Evolutionary conservation across 2,888 invertebrate species (phyloP).

Genomic region (Tachystola acroxantha): DNA sequence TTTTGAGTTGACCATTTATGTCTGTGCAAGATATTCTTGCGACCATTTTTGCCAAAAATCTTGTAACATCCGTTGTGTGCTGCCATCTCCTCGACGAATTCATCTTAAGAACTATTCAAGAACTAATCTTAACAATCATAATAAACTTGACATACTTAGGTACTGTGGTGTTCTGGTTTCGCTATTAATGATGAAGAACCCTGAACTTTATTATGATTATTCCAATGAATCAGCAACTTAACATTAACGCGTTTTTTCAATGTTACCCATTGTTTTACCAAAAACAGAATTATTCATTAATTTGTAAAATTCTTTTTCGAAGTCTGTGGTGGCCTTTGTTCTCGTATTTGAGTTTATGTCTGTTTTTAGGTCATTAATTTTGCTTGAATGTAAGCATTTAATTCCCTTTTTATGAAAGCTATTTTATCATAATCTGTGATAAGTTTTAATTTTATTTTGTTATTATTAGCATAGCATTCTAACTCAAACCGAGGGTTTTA

Average conservation of each 20-base stretch:
- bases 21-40: slow-evolving; percentile 1
- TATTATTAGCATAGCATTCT: slow-evolving; percentile 23
- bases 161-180: slow-evolving; percentile 33
- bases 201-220: slow-evolving; percentile 20
- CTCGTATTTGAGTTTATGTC: slow-evolving; percentile 40
- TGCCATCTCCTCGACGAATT: slow-evolving; percentile 2
- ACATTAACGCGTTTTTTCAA: no score
- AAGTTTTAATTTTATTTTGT: slow-evolving; percentile 16
- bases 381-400: slow-evolving; percentile 32
- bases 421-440: slow-evolving; percentile 17
- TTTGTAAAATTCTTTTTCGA: slow-evolving; percentile 47
- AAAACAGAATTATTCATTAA: slow-evolving; percentile 43
- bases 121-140: slow-evolving; percentile 25
- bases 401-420: slow-evolving; percentile 15
- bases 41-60: slow-evolving; percentile 3
- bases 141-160: slow-evolving; percentile 28
- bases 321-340: no score
- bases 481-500: slow-evolving; percentile 24
- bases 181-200: slow-evolving; percentile 24
- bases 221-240: no score
- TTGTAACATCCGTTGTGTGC: slow-evolving; percentile 1
- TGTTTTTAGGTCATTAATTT: slow-evolving; percentile 35
- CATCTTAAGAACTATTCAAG: background rate
- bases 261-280: no score
- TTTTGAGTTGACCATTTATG: slow-evolving; percentile 1